A percentile compares a stretch with the other conserved stretches of the same genome.
Conservation (phyloP, 2,797 vertebrate genomes). For the Sebastes minor region DNA sequence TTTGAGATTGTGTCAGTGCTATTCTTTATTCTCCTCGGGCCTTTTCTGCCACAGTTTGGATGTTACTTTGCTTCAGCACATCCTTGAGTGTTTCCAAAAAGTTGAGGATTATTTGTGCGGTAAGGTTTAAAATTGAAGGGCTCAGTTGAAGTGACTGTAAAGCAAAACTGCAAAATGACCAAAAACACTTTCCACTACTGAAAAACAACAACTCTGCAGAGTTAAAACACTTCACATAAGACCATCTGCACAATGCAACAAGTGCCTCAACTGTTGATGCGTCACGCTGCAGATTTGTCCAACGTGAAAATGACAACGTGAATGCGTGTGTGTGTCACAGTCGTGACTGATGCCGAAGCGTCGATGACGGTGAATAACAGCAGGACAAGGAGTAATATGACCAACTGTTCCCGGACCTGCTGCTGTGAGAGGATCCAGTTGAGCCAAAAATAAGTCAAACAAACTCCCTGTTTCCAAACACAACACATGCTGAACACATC, state of each 20-base stretch:
- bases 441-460: neutral
- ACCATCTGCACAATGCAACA: neutral
- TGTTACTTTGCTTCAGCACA: neutral
- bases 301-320: neutral
- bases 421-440: neutral
- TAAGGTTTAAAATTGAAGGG: neutral
- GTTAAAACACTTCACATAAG: neutral
- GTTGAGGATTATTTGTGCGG: neutral
- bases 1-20: neutral
- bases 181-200: neutral
- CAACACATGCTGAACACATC: neutral
- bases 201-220: neutral
- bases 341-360: conserved; percentile 3
- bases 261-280: neutral
- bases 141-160: neutral
- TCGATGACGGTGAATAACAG: neutral
- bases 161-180: neutral
- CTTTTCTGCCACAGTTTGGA: neutral
- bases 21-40: neutral
- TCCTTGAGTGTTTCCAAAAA: neutral
- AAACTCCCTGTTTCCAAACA: neutral
- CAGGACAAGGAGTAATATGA: neutral
- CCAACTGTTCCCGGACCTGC: neutral
- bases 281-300: conserved; percentile 30
- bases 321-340: neutral